A percentile compares a stretch with the other conserved stretches of the same genome.
Evolutionary conservation across 2,113 vertebrate genomes (phyloP).

Genomic region (Otis tarda): DNA sequence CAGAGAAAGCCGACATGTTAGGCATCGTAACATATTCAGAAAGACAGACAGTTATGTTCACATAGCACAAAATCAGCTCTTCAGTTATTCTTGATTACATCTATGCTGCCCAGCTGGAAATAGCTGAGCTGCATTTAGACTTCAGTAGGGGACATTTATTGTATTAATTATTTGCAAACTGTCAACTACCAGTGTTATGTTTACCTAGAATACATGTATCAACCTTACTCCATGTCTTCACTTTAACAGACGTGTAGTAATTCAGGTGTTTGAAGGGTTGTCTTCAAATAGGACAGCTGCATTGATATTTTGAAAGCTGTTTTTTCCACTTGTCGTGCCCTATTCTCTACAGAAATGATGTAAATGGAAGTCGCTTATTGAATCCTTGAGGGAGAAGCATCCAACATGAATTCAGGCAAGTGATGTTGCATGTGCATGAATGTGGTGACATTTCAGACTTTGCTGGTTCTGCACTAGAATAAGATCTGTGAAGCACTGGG

Average conservation of each 20-base stretch:
- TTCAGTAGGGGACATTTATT: constrained; percentile 8
- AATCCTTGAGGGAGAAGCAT: constrained; percentile 2
- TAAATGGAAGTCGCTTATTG: constrained; percentile 12
- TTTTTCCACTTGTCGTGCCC: background rate
- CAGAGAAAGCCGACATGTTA: constrained; percentile 13
- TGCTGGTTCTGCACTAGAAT: background rate
- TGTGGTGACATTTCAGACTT: background rate
- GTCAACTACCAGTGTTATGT: background rate
- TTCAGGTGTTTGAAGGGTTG: constrained; percentile 7
- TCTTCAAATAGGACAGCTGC: constrained; percentile 19
- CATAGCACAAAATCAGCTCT: constrained; percentile 12
- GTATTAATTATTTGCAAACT: constrained; percentile 45
- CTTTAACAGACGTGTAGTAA: background rate
- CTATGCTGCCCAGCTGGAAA: constrained; percentile 34
- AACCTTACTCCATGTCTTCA: background rate
- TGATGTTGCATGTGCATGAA: background rate
- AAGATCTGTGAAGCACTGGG: background rate
- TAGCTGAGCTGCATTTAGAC: constrained; percentile 2
- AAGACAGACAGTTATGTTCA: constrained; percentile 18
- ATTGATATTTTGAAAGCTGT: background rate
- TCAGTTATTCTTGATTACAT: constrained; percentile 35
- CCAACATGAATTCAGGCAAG: background rate
- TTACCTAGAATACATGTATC: constrained; percentile 17
- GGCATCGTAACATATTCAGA: background rate
- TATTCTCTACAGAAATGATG: constrained; percentile 22